Conservation (phyloP, 2,797 vertebrate genomes). For the Spondyliosoma cantharus region DNA sequence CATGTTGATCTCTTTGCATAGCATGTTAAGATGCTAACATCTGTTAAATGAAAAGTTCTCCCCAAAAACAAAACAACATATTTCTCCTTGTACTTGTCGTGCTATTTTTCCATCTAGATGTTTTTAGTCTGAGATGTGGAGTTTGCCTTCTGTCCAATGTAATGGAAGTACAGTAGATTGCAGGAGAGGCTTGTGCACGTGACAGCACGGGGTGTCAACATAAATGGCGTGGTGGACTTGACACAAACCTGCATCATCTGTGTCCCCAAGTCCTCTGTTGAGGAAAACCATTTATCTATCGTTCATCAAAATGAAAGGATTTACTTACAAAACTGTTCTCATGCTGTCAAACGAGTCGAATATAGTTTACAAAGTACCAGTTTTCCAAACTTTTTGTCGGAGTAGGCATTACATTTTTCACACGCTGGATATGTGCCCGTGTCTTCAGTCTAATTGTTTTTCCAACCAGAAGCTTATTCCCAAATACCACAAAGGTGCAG, state of each 20-base stretch:
- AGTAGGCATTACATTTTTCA: constrained; percentile 42
- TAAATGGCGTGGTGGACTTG: no score
- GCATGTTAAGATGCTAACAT: background rate
- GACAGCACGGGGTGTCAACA: no score
- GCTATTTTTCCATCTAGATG: no score
- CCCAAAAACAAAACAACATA: no score
- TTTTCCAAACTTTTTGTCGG: constrained; percentile 31
- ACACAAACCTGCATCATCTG: no score
- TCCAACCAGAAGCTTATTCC: constrained; percentile 55
- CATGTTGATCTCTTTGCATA: no score
- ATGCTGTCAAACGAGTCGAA: constrained; percentile 13
- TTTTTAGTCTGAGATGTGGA: no score
- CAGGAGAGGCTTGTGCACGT: no score
- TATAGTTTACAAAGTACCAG: constrained; percentile 20
- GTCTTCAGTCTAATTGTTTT: constrained; percentile 59
- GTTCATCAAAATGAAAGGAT: constrained; percentile 11
- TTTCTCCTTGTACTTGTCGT: no score
- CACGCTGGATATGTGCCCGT: constrained; percentile 40
- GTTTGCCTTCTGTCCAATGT: no score
- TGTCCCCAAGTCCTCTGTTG: background rate
- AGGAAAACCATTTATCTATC: constrained; percentile 3
- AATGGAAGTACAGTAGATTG: no score
- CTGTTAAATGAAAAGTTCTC: background rate
- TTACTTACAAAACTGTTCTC: constrained; percentile 28
- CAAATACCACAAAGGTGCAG: constrained; percentile 58